Evolutionary conservation across 2,113 vertebrate genomes (phyloP).

Genomic region (Vidua chalybeata): DNA sequence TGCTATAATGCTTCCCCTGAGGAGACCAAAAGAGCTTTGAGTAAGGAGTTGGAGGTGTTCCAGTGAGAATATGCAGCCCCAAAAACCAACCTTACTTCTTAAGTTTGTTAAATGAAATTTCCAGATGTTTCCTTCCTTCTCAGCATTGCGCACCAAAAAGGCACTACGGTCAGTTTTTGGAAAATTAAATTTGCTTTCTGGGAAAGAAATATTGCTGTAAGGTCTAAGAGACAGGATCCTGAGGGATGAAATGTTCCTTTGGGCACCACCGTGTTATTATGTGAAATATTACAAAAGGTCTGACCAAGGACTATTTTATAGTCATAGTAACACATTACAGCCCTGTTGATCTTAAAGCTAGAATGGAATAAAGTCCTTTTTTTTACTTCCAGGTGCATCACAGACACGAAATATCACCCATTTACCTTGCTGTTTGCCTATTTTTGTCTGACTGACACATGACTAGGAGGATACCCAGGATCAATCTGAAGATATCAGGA

Average conservation of each 20-base stretch:
- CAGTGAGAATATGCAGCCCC: conserved; percentile 3
- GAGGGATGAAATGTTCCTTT: neutral
- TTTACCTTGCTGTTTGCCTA: neutral
- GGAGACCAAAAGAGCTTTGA: conserved; percentile 21
- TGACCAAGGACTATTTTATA: neutral
- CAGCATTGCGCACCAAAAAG: neutral
- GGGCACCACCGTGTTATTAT: neutral
- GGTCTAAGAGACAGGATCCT: neutral
- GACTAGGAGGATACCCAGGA: too few relatives aligned
- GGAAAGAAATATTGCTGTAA: neutral
- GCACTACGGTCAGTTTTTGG: neutral
- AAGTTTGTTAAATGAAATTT: conserved; percentile 49
- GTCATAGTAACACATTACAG: neutral
- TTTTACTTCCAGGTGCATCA: neutral
- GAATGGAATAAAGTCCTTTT: neutral
- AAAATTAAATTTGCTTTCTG: neutral
- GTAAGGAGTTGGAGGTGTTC: conserved; percentile 43
- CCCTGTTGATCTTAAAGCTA: neutral
- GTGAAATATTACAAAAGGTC: neutral
- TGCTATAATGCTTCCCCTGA: conserved; percentile 5
- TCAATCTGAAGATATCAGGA: neutral
- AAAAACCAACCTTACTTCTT: neutral
- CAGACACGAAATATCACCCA: neutral
- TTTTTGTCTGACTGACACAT: neutral
- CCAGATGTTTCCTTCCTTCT: neutral